Evolutionary conservation across 1,140 invertebrate genomes (phyloP).

Genomic region (Neodiprion virginianus): DNA sequence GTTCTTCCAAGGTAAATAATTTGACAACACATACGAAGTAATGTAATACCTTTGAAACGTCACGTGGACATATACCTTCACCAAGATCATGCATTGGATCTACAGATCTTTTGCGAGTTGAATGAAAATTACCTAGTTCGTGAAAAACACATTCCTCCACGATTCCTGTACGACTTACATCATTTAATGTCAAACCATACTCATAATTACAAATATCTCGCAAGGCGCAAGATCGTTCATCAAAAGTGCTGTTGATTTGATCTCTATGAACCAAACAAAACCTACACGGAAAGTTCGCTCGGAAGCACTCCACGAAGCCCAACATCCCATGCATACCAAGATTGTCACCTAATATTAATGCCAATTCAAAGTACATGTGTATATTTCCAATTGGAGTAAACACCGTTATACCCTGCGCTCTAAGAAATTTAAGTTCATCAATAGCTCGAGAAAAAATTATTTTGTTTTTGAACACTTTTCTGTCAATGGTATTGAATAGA

Average conservation of each 20-base stretch:
- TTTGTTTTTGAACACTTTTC: conserved; percentile 28
- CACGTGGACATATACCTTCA: conserved; percentile 41
- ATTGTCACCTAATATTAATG: conserved; percentile 44
- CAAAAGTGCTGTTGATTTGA: conserved; percentile 23
- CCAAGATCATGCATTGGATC: conserved; percentile 46
- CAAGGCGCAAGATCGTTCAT: conserved; percentile 31
- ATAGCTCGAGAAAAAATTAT: conserved; percentile 17
- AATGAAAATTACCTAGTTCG: conserved; percentile 35
- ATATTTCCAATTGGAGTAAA: conserved; percentile 11
- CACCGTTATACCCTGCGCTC: conserved; percentile 34
- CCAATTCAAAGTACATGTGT: conserved; percentile 35
- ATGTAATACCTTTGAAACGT: conserved; percentile 34
- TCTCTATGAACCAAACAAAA: conserved; percentile 36
- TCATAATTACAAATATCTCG: conserved; percentile 26
- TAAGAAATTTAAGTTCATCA: conserved; percentile 36
- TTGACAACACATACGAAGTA: conserved; percentile 31
- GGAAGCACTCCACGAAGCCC: conserved; percentile 42
- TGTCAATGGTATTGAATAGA: conserved; percentile 39
- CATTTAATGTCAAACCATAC: conserved; percentile 5
- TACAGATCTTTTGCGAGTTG: conserved; percentile 34
- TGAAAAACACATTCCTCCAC: conserved; percentile 30
- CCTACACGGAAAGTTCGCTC: conserved; percentile 35
- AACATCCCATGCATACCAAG: conserved; percentile 40
- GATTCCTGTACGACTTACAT: conserved; percentile 23
- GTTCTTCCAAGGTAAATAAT: conserved; percentile 36